Evolutionary conservation across 2,888 invertebrate genomes (phyloP).

Genomic region (Resseliella maxima): DNA sequence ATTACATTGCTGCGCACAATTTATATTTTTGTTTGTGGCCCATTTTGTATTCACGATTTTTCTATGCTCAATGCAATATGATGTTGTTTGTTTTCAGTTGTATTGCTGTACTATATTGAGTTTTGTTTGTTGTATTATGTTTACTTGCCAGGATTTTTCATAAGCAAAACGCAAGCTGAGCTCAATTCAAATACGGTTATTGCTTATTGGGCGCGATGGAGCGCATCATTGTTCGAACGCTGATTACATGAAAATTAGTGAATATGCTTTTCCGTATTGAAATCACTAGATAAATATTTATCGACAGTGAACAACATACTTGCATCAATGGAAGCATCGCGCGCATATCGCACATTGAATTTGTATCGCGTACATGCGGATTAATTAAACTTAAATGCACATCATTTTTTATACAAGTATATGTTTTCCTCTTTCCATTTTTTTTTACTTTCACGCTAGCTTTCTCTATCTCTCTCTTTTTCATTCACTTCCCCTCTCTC

Average conservation of each 20-base stretch:
- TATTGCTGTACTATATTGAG: background rate
- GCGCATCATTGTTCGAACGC: background rate
- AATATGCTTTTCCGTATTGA: constrained; percentile 39
- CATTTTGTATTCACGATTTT: background rate
- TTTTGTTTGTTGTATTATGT: too few relatives aligned
- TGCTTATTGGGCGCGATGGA: background rate
- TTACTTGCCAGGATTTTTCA: too few relatives aligned
- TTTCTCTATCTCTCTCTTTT: too few relatives aligned
- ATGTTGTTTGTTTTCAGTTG: background rate
- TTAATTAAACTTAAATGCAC: constrained; percentile 48
- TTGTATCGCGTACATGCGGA: constrained; percentile 29
- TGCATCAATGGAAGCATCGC: background rate
- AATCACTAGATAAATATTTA: constrained; percentile 51
- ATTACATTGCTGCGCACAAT: background rate
- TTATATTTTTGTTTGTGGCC: background rate
- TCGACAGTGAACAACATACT: constrained; percentile 14
- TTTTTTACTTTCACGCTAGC: too few relatives aligned
- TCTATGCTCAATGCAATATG: background rate
- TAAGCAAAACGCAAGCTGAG: too few relatives aligned
- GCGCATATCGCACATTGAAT: background rate
- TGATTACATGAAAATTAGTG: constrained; percentile 46
- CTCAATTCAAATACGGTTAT: background rate
- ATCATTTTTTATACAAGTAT: constrained; percentile 11
- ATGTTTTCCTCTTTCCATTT: too few relatives aligned
- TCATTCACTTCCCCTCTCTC: too few relatives aligned